Conservation (phyloP, 2,888 invertebrate species). For the Pharmacophagus antenor region DNA sequence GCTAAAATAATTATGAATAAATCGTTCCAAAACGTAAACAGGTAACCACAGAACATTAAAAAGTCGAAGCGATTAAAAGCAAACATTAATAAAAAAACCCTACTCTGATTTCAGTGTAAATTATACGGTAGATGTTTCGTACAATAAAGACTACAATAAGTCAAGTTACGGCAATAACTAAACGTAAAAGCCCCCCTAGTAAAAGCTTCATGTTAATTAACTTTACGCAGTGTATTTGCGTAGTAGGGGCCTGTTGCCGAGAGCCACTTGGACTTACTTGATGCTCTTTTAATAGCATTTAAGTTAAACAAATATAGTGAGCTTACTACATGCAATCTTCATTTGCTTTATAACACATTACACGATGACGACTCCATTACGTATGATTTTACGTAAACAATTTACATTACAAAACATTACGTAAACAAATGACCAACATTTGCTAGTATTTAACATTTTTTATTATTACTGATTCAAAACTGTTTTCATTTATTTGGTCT, state of each 20-base stretch:
- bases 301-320: slow-evolving; percentile 43
- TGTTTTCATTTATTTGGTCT: too few species aligned
- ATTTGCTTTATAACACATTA: slow-evolving; percentile 45
- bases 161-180: slow-evolving; percentile 30
- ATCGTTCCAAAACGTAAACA: too few species aligned
- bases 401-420: background rate
- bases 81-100: slow-evolving; percentile 20
- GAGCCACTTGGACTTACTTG: slow-evolving; percentile 38
- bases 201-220: slow-evolving; percentile 45
- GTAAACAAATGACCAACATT: background rate
- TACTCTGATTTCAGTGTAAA: slow-evolving; percentile 27
- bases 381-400: slow-evolving; percentile 3
- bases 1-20: too few species aligned
- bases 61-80: slow-evolving; percentile 15
- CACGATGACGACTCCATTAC: slow-evolving; percentile 27
- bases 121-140: slow-evolving; percentile 27
- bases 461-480: background rate
- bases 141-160: slow-evolving; percentile 30
- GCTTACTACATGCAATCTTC: slow-evolving; percentile 45
- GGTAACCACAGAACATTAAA: slow-evolving; percentile 6
- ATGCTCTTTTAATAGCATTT: slow-evolving; percentile 51
- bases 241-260: slow-evolving; percentile 33
- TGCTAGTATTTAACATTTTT: background rate
- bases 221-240: slow-evolving; percentile 46
- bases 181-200: slow-evolving; percentile 31